phyloP scores from a whole-genome alignment of 1,140 invertebrate genomes.

The Oppia nitens region DNA sequence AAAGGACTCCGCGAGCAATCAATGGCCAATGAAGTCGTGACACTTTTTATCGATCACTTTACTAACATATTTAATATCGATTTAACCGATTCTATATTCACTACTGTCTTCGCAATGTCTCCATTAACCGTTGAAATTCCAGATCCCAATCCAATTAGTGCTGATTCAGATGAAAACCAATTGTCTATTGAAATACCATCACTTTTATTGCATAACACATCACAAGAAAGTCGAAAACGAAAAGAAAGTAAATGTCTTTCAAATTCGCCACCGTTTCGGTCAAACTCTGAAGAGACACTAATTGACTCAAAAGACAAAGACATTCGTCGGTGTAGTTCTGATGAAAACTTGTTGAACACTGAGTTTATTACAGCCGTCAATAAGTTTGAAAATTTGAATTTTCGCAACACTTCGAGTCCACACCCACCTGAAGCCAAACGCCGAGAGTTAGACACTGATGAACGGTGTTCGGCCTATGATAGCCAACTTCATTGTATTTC shows the following conservation, averaged over 20 bases:
- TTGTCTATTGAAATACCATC: neutral
- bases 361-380: neutral
- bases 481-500: neutral
- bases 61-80: conserved; percentile 25
- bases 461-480: neutral
- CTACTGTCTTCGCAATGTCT: neutral
- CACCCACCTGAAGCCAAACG: conserved; percentile 19
- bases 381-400: neutral
- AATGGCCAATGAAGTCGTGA: conserved; percentile 30
- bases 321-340: conserved; percentile 14
- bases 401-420: neutral
- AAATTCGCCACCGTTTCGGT: conserved; percentile 11
- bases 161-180: neutral
- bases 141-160: neutral
- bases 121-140: neutral
- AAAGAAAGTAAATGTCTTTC: conserved; percentile 14
- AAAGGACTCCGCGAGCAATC: conserved; percentile 31
- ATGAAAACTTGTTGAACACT: conserved; percentile 11
- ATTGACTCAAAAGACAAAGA: conserved; percentile 1
- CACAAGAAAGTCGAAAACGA: conserved; percentile 4
- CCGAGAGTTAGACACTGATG: conserved; percentile 13
- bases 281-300: conserved; percentile 19
- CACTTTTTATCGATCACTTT: conserved; percentile 29
- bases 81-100: neutral
- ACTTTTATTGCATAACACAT: neutral